These are phyloP conservation scores for Trachythela sp. DNA, from an alignment of 64 coral and sea anemone genomes.

Conservation along the genomic window DNA sequence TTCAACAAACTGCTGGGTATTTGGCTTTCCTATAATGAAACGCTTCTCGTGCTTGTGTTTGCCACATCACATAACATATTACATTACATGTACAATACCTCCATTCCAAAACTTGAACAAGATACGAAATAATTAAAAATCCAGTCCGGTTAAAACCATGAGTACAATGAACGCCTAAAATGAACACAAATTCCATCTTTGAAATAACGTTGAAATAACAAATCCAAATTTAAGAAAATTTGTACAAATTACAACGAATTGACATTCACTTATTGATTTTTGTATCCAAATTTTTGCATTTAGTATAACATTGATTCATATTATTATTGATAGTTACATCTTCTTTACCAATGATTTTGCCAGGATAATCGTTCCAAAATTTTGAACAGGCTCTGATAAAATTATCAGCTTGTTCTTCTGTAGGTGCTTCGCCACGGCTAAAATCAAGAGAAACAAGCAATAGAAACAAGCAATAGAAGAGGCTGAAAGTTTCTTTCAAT, in stretches of 20 bases:
- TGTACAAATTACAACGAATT: too few relatives aligned
- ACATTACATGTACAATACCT: conserved; percentile 60
- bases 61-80: too few relatives aligned
- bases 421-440: conserved; percentile 83
- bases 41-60: too few relatives aligned
- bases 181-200: neutral
- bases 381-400: conserved; percentile 78
- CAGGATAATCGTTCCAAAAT: conserved; percentile 69
- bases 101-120: conserved; percentile 83
- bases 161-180: conserved; percentile 89
- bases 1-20: too few relatives aligned
- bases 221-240: too few relatives aligned
- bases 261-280: too few relatives aligned
- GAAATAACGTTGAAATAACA: too few relatives aligned
- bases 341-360: conserved; percentile 65
- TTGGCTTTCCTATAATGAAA: too few relatives aligned
- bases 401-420: conserved; percentile 53
- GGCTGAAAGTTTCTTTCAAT: too few relatives aligned
- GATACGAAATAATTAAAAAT: conserved; percentile 90
- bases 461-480: neutral
- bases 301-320: neutral
- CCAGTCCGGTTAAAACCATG: conserved; percentile 98
- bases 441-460: neutral
- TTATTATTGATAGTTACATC: neutral
- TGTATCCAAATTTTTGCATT: neutral